phyloP scores from a whole-genome alignment of 2,888 invertebrate species.

The Coelopa pilipes region DNA sequence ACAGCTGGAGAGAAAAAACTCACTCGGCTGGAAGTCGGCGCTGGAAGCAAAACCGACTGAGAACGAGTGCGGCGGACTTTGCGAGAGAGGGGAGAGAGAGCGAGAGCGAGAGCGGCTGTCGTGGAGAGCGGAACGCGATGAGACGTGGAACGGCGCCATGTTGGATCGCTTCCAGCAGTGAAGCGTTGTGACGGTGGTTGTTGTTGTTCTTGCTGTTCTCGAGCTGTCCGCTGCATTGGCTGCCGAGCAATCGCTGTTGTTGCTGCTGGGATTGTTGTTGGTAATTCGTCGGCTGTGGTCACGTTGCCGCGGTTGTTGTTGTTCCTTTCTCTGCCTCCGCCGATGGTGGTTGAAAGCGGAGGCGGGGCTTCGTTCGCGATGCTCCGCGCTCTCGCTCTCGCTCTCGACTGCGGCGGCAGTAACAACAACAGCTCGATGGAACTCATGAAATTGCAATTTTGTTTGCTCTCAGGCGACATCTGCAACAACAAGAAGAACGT shows the following conservation, averaged over 20 bases:
- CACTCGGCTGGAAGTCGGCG: not conserved
- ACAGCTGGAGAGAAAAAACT: not conserved
- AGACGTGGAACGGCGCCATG: conserved; percentile 59
- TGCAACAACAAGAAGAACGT: not conserved
- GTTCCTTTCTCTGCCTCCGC: not conserved
- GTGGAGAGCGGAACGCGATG: conserved; percentile 43
- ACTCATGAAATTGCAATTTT: not conserved
- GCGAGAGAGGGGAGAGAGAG: conserved; percentile 29
- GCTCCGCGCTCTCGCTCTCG: not conserved
- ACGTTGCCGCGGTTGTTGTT: conserved; percentile 23
- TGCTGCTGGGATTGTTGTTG: too few species aligned
- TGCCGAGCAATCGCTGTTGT: not conserved
- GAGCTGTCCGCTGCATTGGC: too few species aligned
- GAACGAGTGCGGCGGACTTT: not conserved
- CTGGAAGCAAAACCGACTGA: not conserved
- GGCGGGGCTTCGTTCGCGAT: conserved; percentile 19
- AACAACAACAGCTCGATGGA: not conserved
- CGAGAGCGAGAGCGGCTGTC: conserved; percentile 33
- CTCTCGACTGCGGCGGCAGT: not conserved
- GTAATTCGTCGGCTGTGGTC: too few species aligned
- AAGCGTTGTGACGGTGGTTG: not conserved
- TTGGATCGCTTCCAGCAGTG: conserved; percentile 46
- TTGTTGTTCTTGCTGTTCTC: conserved; percentile 4
- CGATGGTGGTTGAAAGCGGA: conserved; percentile 14
- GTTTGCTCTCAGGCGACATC: not conserved